Base-by-base conservation (phyloP, 2,797 vertebrate species). In the Arrhamphus sclerolepis region DNA sequence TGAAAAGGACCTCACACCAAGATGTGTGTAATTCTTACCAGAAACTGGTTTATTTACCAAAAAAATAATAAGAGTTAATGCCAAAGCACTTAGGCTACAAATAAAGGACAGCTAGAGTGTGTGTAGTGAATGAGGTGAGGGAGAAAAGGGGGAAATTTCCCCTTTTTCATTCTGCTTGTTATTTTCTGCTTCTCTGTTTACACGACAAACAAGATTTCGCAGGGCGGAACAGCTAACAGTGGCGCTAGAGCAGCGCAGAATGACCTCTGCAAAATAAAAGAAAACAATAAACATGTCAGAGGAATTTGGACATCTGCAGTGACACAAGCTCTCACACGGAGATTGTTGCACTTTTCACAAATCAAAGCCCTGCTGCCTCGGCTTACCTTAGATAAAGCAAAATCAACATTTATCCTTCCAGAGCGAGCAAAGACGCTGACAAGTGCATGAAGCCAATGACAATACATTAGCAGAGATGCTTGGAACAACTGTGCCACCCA, bases 401-500 rank as follows among this genome's bases (percentile, higher is more conserved):
- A 96, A 95, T 94, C 93, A 95, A 95, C 94, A 95, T 97, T 96
- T 97, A 65, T 84, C 96, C 94, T 92, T 87, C 96, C 93, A 95
- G 95, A 94, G 94, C 95, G 95, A 96, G 94, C 91, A 90, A 95
- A 93, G 95, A 97, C 93, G 93, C 94, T 95, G 94, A 96, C 95
- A 94, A 95, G 93, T 95, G 94, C 93, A 91, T 87, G 92, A 93
- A 95, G 96, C 96, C 96, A 97, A 97, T 93, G 93, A 95, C 97
- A 98, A 98, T 96, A 98, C 93, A 89, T 88, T 83, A 74, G 85
- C 85, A 46, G 94, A 94, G 94, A 95, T 94, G 95, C 94, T 92
- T 94, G 94, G 93, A 94, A 83, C 78, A 94, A 95, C 93, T 87
- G 87, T 94, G 94, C 97, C 97, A 99, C 97, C 97, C 97, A 99